Evolutionary conservation across 2,113 vertebrate genomes (phyloP), one percentile per base, ranked within the genome.

Genomic region (Hydrochoerus hydrochaeris): DNA sequence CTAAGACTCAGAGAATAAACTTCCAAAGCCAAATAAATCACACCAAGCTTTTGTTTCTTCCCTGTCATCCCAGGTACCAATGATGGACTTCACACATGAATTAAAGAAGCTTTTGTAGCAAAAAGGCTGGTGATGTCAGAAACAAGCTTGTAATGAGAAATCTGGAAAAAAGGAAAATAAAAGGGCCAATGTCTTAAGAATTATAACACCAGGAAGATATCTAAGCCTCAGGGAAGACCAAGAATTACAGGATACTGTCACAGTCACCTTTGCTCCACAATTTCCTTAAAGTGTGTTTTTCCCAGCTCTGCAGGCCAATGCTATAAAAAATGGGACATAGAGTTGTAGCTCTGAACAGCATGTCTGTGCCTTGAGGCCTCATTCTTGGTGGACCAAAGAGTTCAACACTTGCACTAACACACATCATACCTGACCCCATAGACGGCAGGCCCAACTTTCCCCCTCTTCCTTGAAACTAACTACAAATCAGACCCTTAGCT

Each of bases 371-470:
- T 80, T 65, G 17, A 4, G 14, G 46, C 46, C 54, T 89, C 30
- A 2, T 16, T 12, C 16, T 38, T 17, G 16, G 44, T 38, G 12
- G 30, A 69, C 8, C 11, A 83, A 46, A 49, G 60, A 44, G 52
- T 63, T 44, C 20, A 9, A 49, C 41, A 32, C 32, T 30, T 8
- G n/a, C 54, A n/a, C 32, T 32, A 35, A 17, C 4, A 2, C 81
- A 35, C 32, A 63, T 30, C 73, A 81, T 32, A 7, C 26, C 24
- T 22, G 52, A 71, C 3, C 10, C 35, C 8, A 2, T 2, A 4
- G 7, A 41, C 11, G 6, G 1, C n/a, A 13, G 1, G 2, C 11
- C 38, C 28, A 32, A 65, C 13, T 2, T 35, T 26, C 24, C 46
- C 9, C 9, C 26, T 83, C 62, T 58, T 82, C 82, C 54, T 85